Conservation (phyloP, 2,797 vertebrate species). For the Ctenopoma multispine region DNA sequence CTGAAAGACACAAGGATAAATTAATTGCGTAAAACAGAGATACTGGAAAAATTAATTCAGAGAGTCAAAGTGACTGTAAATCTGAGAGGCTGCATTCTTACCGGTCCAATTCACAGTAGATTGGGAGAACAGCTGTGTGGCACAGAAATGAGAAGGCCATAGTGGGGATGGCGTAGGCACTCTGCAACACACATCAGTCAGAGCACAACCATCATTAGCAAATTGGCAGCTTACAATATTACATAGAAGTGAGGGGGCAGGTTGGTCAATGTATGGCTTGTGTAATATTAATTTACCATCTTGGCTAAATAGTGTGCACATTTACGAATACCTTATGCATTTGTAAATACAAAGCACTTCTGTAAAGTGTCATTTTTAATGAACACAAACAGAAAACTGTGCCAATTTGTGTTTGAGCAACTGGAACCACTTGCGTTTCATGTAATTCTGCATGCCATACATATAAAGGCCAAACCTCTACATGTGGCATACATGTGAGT, state of each 20-base stretch:
- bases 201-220: slow-evolving; percentile 47
- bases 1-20: slow-evolving; percentile 75
- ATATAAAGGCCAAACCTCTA: too few relatives aligned
- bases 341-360: not conserved
- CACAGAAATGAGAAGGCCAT: slow-evolving; percentile 98
- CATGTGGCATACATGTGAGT: slow-evolving; percentile 42
- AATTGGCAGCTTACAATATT: slow-evolving; percentile 53
- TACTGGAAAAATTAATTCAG: not conserved
- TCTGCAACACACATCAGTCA: slow-evolving; percentile 84
- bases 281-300: slow-evolving; percentile 20
- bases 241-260: slow-evolving; percentile 17
- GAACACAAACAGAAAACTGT: not conserved
- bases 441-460: slow-evolving; percentile 24
- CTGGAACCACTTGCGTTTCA: slow-evolving; percentile 14
- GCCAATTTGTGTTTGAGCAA: slow-evolving; percentile 22
- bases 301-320: slow-evolving; percentile 20
- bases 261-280: slow-evolving; percentile 34
- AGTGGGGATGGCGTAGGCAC: slow-evolving; percentile 92
- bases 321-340: not conserved
- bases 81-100: slow-evolving; percentile 64
- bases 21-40: not conserved
- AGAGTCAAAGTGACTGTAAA: not conserved
- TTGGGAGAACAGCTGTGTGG: slow-evolving; percentile 94
- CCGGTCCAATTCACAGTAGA: slow-evolving; percentile 95
- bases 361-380: not conserved